Evolutionary conservation across 2,113 vertebrate genomes (phyloP).

Genomic region (Hyperopisus bebe): DNA sequence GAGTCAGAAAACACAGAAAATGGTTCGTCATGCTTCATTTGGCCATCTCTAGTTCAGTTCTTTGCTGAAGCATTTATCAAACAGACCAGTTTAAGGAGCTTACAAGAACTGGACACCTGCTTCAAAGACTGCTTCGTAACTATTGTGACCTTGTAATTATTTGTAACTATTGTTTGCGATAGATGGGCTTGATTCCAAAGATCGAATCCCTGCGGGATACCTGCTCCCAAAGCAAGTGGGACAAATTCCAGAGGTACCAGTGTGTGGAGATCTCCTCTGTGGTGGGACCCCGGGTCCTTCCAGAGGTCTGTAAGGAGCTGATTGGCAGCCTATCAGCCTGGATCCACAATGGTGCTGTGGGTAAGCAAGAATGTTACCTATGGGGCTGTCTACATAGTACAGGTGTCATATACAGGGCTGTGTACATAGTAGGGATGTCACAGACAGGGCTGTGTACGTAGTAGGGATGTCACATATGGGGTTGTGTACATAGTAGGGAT

Average conservation of each 20-base stretch:
- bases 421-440: constrained; percentile 38
- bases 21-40: neutral
- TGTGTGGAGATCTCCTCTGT: constrained; percentile 63
- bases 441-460: neutral
- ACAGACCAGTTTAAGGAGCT: neutral
- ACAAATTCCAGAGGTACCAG: constrained; percentile 60
- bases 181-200: constrained; percentile 77
- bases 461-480: neutral
- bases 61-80: neutral
- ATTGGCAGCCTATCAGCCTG: constrained; percentile 68
- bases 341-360: constrained; percentile 64
- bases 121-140: neutral
- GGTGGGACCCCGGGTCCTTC: constrained; percentile 46
- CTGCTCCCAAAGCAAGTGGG: constrained; percentile 60
- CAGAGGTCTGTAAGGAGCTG: constrained; percentile 56
- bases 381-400: neutral
- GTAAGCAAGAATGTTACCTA: constrained; percentile 54
- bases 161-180: neutral
- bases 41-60: neutral
- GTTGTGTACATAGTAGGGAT: constrained; percentile 36
- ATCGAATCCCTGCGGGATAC: constrained; percentile 61
- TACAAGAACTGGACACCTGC: neutral
- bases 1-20: neutral
- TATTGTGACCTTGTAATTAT: neutral
- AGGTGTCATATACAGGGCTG: neutral